Evolutionary conservation across 2,888 invertebrate genomes (phyloP), one percentile per base, ranked within the genome.

Genomic region (Thera obeliscata): DNA sequence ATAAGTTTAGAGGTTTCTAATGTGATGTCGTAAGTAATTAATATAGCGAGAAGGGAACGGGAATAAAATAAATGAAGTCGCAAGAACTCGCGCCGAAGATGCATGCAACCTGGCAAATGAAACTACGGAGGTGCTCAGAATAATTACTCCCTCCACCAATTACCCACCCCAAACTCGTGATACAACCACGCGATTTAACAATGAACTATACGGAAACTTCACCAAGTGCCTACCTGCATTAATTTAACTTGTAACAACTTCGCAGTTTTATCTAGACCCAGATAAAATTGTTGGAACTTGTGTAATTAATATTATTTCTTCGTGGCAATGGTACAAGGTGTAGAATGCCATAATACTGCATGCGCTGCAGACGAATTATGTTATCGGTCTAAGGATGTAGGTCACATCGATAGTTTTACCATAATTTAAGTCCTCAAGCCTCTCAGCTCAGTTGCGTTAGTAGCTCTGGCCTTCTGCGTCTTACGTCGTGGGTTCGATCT

Each of bases 121-220:
- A 55, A 38, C 12, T 58, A 43, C 46, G 67, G 70, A 67, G 67
- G 70, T 75, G 76, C 76, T 77, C 78, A 76, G 78, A 80, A 76
- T 83, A 85, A 86, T 86, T 84, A 83, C 77, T 73, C 76, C 78
- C 77, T 72, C 77, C 79, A 76, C 75, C 82, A 84, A 85, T 86
- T 84, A 83, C 82, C 78, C 78, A 76, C 54, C 60, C 68, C 48
- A 64, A 67, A 68, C 69, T 64, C 61, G 54, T 36, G 64, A 83
- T 78, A 80, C 76, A 78, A 79, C 82, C 84, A 83, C 81, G 82
- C 83, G 81, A 85, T 85, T 82, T 80, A 81, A 85, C 83, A 83
- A 86, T 82, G 81, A 82, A 79, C 79, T 78, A 74, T 74, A 74
- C 70, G 74, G 72, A 74, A 78, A 78, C 76, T 76, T 73, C 64